A percentile compares a stretch with the other conserved stretches of the same genome.
phyloP scores from a whole-genome alignment of 2,888 invertebrate genomes.

The Hemistola chrysoprasaria region DNA sequence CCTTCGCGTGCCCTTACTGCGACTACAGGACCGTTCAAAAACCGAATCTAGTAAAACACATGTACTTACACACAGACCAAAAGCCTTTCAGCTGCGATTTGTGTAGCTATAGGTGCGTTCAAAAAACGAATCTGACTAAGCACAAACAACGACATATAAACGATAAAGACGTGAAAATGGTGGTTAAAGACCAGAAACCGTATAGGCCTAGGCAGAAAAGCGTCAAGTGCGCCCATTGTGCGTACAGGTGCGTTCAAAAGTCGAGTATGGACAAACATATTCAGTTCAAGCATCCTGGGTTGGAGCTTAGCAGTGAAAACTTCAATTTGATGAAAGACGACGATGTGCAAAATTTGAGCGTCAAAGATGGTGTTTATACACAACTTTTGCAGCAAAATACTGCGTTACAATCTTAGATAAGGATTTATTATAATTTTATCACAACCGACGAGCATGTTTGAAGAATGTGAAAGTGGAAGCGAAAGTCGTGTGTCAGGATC shows the following conservation, averaged over 20 bases:
- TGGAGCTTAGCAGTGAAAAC: conserved; percentile 22
- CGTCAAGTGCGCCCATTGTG: conserved; percentile 65
- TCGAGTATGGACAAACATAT: conserved; percentile 74
- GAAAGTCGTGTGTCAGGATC: too few relatives aligned
- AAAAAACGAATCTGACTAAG: conserved; percentile 75
- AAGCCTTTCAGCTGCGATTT: conserved; percentile 76
- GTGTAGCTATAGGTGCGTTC: conserved; percentile 73
- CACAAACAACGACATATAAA: conserved; percentile 73
- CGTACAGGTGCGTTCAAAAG: conserved; percentile 71
- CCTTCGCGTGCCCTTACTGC: conserved; percentile 74
- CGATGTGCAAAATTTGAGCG: conserved; percentile 56
- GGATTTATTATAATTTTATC: too few relatives aligned
- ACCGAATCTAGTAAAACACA: conserved; percentile 76
- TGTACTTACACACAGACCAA: conserved; percentile 77
- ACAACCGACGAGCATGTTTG: too few relatives aligned
- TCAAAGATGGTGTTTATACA: conserved; percentile 38
- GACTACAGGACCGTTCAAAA: conserved; percentile 77
- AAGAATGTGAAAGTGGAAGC: too few relatives aligned
- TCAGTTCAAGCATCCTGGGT: conserved; percentile 62
- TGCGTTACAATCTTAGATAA: conserved; percentile 17
- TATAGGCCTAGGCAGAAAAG: conserved; percentile 70
- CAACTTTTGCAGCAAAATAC: conserved; percentile 3
- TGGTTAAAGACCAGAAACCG: conserved; percentile 60
- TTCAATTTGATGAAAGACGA: conserved; percentile 39
- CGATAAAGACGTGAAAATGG: conserved; percentile 57